These are phyloP conservation scores for Patella vulgata DNA, from an alignment of 1,140 invertebrate genomes.

Conservation along the genomic window DNA sequence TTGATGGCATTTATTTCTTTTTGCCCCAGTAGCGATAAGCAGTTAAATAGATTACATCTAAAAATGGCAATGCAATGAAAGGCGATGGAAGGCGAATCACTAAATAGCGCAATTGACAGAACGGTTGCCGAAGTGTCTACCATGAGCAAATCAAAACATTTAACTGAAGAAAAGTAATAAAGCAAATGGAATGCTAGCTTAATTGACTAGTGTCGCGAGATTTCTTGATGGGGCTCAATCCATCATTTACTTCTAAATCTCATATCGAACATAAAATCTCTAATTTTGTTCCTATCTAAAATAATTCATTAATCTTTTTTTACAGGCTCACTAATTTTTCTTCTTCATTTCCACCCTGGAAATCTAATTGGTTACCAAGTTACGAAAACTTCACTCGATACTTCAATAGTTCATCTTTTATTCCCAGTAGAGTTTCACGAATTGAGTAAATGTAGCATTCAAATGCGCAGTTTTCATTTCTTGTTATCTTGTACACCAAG, in stretches of 20 bases:
- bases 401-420: no score
- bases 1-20: slow-evolving; percentile 20
- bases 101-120: slow-evolving; percentile 9
- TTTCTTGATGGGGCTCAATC: slow-evolving; percentile 13
- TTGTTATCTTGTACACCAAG: no score
- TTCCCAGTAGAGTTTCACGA: no score
- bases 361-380: no score
- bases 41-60: slow-evolving; percentile 26
- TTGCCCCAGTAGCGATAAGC: slow-evolving; percentile 8
- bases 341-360: no score
- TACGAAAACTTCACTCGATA: no score
- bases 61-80: no score
- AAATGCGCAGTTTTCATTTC: no score
- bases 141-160: slow-evolving; percentile 20
- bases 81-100: no score
- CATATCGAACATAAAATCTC: slow-evolving; percentile 22
- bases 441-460: no score
- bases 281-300: slow-evolving; percentile 17
- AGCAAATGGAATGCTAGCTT: slow-evolving; percentile 25
- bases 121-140: slow-evolving; percentile 7
- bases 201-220: slow-evolving; percentile 17
- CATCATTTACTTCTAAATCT: slow-evolving; percentile 21
- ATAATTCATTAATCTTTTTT: slow-evolving; percentile 11
- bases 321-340: no score
- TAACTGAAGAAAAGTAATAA: slow-evolving; percentile 27